These are phyloP conservation scores for Camptogramma bilineatum DNA, from an alignment of 2,888 invertebrate genomes.

Conservation along the genomic window DNA sequence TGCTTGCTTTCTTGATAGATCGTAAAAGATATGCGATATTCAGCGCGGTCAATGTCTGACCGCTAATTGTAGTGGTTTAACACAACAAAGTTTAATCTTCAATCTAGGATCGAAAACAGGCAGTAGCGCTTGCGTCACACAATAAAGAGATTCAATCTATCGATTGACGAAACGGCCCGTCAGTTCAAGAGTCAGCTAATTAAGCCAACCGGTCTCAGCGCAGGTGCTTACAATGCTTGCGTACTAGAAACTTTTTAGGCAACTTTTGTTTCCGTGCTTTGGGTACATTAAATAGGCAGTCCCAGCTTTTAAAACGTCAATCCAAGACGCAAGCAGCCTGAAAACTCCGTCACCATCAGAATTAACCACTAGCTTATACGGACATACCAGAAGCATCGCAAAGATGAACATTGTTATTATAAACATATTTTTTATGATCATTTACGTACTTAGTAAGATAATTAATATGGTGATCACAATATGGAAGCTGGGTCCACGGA, in stretches of 20 bases:
- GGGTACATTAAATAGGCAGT: too few relatives aligned
- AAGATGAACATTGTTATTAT: too few relatives aligned
- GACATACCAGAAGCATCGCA: too few relatives aligned
- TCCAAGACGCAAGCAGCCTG: too few relatives aligned
- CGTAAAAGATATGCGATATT: too few relatives aligned
- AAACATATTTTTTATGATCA: too few relatives aligned
- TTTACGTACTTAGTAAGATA: not conserved
- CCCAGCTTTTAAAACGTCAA: too few relatives aligned
- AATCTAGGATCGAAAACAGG: not conserved
- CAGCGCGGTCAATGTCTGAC: not conserved
- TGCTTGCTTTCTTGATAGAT: too few relatives aligned
- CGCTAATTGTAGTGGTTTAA: not conserved
- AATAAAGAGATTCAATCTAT: conserved; percentile 32
- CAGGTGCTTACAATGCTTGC: conserved; percentile 21
- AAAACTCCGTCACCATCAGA: too few relatives aligned
- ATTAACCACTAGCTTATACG: too few relatives aligned
- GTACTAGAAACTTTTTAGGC: not conserved
- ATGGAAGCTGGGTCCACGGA: too few relatives aligned
- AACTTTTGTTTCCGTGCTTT: not conserved
- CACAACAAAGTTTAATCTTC: too few relatives aligned
- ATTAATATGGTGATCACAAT: not conserved
- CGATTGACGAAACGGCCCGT: conserved; percentile 35
- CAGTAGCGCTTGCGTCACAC: conserved; percentile 26
- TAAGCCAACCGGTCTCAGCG: conserved; percentile 33
- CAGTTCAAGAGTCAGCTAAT: conserved; percentile 42